A percentile compares a stretch with the other conserved stretches of the same genome.
Conservation (phyloP, 1,140 invertebrate species). For the Brachystomella parvula region DNA sequence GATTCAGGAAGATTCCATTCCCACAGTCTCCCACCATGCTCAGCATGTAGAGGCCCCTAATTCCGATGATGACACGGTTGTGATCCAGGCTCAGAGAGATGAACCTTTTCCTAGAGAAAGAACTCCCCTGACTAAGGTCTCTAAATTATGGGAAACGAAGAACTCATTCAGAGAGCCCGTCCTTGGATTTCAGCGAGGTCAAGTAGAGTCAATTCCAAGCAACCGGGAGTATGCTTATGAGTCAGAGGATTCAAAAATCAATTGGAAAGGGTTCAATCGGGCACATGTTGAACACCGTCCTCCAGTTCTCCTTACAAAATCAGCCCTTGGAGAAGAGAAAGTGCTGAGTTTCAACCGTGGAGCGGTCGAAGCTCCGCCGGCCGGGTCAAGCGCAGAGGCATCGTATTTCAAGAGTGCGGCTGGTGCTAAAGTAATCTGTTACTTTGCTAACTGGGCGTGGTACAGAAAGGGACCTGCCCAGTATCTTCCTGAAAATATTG, state of each 20-base stretch:
- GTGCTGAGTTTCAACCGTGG: neutral
- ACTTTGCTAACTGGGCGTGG: constrained; percentile 79
- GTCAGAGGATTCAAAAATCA: neutral
- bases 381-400: neutral
- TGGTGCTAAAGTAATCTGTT: constrained; percentile 62
- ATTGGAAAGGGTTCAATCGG: too few species aligned
- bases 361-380: neutral
- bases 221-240: neutral
- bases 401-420: neutral
- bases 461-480: constrained; percentile 71
- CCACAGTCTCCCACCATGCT: neutral
- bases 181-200: neutral
- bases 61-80: neutral
- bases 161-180: neutral
- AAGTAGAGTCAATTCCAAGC: neutral
- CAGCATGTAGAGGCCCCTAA: too few species aligned
- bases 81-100: neutral
- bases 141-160: neutral
- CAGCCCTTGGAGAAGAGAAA: neutral
- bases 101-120: neutral
- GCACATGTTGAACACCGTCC: too few species aligned
- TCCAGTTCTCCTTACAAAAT: neutral
- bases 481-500: constrained; percentile 75
- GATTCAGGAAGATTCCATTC: neutral
- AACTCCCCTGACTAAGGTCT: neutral